A percentile compares a stretch with the other conserved stretches of the same genome.
Conservation (phyloP, 2,113 vertebrate genomes). For the Oryzias javanicus region DNA sequence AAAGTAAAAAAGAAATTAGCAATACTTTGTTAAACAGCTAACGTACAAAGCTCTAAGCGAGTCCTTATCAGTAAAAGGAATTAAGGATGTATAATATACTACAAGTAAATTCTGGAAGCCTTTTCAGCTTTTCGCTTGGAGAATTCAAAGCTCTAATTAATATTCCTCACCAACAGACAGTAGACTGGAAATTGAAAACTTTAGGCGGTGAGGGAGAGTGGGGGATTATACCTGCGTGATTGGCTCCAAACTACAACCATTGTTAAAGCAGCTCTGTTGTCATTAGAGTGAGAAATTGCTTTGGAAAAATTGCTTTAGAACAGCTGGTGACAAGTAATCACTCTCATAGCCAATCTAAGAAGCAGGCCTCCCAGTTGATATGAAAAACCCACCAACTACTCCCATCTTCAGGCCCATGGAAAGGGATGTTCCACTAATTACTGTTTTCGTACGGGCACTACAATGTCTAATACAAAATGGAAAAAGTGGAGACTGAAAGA, state of each 20-base stretch:
- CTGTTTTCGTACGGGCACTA: slow-evolving; percentile 24
- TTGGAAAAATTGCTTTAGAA: slow-evolving; percentile 68
- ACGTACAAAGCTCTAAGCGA: slow-evolving; percentile 8
- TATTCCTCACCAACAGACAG: slow-evolving; percentile 60
- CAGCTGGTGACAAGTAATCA: slow-evolving; percentile 65
- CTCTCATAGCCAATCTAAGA: slow-evolving; percentile 57
- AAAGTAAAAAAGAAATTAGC: slow-evolving; percentile 25
- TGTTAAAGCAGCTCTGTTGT: slow-evolving; percentile 71
- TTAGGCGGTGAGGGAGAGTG: slow-evolving; percentile 61
- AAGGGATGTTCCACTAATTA: slow-evolving; percentile 47
- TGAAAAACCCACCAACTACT: slow-evolving; percentile 28
- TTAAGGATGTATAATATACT: slow-evolving; percentile 49
- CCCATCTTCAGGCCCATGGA: slow-evolving; percentile 13
- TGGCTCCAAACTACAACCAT: slow-evolving; percentile 74
- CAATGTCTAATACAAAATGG: too few species aligned
- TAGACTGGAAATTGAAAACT: slow-evolving; percentile 74
- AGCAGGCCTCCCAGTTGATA: slow-evolving; percentile 44
- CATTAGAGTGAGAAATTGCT: slow-evolving; percentile 79
- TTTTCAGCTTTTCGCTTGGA: slow-evolving; percentile 40
- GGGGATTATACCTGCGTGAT: slow-evolving; percentile 77
- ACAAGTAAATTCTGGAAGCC: slow-evolving; percentile 54
- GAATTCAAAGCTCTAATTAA: slow-evolving; percentile 64
- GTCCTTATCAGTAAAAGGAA: slow-evolving; percentile 22
- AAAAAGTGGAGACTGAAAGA: too few species aligned
- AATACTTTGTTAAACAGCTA: slow-evolving; percentile 21